A percentile compares a stretch with the other conserved stretches of the same genome.
Conservation (phyloP, 2,797 vertebrate species). For the Coluber constrictor region DNA sequence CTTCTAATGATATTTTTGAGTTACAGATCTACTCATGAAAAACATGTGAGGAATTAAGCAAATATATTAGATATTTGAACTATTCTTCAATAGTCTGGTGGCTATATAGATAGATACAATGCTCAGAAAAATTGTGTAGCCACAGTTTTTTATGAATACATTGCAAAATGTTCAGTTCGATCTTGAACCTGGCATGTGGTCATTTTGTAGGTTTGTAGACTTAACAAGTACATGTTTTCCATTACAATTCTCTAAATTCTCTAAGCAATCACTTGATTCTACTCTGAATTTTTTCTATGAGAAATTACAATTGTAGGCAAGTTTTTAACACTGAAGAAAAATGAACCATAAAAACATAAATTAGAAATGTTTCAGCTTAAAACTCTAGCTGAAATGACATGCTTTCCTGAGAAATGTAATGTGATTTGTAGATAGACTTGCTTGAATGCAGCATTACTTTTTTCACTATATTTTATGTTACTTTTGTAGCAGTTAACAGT, state of each 20-base stretch:
- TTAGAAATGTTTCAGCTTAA: conserved; percentile 28
- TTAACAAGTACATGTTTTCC: neutral
- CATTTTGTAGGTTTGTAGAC: neutral
- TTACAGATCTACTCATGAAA: neutral
- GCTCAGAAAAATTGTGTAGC: conserved; percentile 1
- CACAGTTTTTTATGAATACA: neutral
- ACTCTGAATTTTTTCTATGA: conserved; percentile 15
- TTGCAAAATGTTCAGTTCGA: neutral
- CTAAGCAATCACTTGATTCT: neutral
- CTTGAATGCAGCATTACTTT: neutral
- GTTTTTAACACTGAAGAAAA: conserved; percentile 6
- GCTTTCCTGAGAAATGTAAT: neutral
- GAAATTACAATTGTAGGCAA: neutral
- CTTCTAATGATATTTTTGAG: neutral
- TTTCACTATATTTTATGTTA: neutral
- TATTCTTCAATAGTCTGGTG: neutral
- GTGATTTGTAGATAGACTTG: neutral
- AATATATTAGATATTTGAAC: conserved; percentile 30
- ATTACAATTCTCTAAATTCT: neutral
- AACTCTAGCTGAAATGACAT: neutral
- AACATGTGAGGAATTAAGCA: neutral
- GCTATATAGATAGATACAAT: neutral
- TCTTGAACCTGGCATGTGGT: neutral
- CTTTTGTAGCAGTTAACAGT: conserved; percentile 17
- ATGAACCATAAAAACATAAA: neutral